Percentiles rank a stretch among this genome's conserved stretches.
Evolutionary conservation across 92 coral and sea anemone species (phyloP).

Genomic region (Heliopora coerulea): DNA sequence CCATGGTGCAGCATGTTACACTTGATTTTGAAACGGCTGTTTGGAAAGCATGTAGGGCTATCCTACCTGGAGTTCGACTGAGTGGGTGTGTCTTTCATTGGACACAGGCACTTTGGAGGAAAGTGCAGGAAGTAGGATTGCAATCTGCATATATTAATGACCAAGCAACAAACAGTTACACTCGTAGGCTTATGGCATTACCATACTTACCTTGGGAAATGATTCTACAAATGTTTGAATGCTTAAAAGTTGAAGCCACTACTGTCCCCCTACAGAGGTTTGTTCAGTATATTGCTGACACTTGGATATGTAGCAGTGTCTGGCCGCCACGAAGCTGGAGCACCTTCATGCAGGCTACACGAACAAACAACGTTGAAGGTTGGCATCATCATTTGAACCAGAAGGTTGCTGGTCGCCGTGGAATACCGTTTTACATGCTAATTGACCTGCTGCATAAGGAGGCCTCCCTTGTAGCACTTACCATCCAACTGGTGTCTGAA

Average conservation of each 20-base stretch:
- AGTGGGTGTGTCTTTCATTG: constrained; percentile 43
- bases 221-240: constrained; percentile 18
- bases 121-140: constrained; percentile 36
- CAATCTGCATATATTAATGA: constrained; percentile 18
- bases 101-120: constrained; percentile 49
- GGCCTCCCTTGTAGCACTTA: constrained; percentile 20
- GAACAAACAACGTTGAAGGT: constrained; percentile 66
- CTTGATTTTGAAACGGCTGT: constrained; percentile 38
- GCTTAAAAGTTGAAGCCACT: constrained; percentile 30
- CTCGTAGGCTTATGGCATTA: constrained; percentile 46
- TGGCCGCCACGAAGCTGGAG: constrained; percentile 50
- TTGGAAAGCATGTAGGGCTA: constrained; percentile 6
- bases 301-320: constrained; percentile 45
- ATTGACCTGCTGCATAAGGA: constrained; percentile 25
- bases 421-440: constrained; percentile 46
- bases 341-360: constrained; percentile 39
- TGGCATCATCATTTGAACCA: constrained; percentile 46
- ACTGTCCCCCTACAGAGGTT: constrained; percentile 17
- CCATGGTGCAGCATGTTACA: not conserved
- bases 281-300: constrained; percentile 28
- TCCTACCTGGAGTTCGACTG: constrained; percentile 10
- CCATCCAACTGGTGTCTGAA: constrained; percentile 45
- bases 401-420: constrained; percentile 9
- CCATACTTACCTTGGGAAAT: constrained; percentile 45
- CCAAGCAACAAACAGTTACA: constrained; percentile 29